Base-by-base conservation (phyloP, 2,888 invertebrate genomes). In the Meganola albula region DNA sequence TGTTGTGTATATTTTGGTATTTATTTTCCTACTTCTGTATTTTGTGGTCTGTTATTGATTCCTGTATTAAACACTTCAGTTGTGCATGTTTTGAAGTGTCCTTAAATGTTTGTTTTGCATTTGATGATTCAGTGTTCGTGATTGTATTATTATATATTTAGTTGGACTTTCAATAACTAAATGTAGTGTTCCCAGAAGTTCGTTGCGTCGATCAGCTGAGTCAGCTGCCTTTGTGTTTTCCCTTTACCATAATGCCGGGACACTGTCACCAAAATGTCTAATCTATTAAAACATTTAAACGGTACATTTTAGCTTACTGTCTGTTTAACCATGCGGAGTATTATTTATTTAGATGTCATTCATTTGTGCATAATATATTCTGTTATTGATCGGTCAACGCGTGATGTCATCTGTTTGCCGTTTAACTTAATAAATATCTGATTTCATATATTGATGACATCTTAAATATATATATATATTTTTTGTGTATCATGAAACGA, bases 191-290 rank as follows among this genome's bases (percentile, higher is more conserved):
- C 69, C 58, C 49, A 52, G 64, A 75, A 69, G 80, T 76, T 82
- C 78, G 74, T 69, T 70, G 79, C 61, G 70, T 79, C 67, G 60
- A 73, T 73, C 73, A 78, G 70, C 73, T 80, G 80, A 79, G 72
- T 82, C 79, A 78, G 75, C 63, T 62, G 37, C 51, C 42, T 57
- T 59, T 55, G n/a, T 61, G 63, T 58, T 62, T 59, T 54, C 47
- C 58, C 51, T 53, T 58, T 52, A 48, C 56, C 56, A 63, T 62
- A 57, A 59, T 61, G 60, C 52, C 43, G 46, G 48, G 52, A 78
- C 78, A 74, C 54, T 63, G 70, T 78, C 77, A 68, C 65, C 43
- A 65, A 66, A 61, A 50, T 59, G 48, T 48, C 44, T 49, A 47
- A 59, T 68, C n/a, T n/a, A n/a, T n/a, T n/a, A n/a, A n/a, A n/a